A percentile compares a stretch with the other conserved stretches of the same genome.
These are phyloP conservation scores for Caenorhabditis becei DNA, from an alignment of 2,888 invertebrate species.

Conservation along the genomic window DNA sequence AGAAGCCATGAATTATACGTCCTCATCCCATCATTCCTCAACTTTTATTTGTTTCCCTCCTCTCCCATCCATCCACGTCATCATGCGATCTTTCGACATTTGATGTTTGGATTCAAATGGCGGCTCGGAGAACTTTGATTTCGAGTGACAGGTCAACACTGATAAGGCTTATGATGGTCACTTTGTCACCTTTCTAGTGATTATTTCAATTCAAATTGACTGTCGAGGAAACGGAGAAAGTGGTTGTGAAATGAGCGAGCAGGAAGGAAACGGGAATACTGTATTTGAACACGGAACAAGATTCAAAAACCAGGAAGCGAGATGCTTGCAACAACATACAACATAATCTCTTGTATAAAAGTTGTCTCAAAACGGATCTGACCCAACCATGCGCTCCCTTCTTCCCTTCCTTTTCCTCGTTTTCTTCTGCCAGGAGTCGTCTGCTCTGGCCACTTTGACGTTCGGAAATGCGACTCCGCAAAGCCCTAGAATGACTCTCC, in stretches of 20 bases:
- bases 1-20: neutral
- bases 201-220: neutral
- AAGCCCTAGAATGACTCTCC: constrained; percentile 10
- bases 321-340: too few species aligned
- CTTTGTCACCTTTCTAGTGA: neutral
- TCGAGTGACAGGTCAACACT: constrained; percentile 8
- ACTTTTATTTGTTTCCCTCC: neutral
- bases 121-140: neutral
- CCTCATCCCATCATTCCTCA: too few species aligned
- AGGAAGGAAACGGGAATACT: too few species aligned
- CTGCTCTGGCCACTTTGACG: neutral
- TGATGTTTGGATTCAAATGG: neutral
- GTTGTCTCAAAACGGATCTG: too few species aligned
- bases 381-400: neutral
- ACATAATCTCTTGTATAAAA: too few species aligned
- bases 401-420: neutral
- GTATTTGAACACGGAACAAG: too few species aligned
- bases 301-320: too few species aligned
- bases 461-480: constrained; percentile 9
- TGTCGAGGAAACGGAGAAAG: neutral
- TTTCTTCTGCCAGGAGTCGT: neutral
- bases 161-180: constrained; percentile 7
- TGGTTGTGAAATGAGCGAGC: neutral
- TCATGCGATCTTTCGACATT: neutral
- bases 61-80: neutral